phyloP scores from a whole-genome alignment of 1,140 invertebrate genomes.

The Drosophila neocordata region DNA sequence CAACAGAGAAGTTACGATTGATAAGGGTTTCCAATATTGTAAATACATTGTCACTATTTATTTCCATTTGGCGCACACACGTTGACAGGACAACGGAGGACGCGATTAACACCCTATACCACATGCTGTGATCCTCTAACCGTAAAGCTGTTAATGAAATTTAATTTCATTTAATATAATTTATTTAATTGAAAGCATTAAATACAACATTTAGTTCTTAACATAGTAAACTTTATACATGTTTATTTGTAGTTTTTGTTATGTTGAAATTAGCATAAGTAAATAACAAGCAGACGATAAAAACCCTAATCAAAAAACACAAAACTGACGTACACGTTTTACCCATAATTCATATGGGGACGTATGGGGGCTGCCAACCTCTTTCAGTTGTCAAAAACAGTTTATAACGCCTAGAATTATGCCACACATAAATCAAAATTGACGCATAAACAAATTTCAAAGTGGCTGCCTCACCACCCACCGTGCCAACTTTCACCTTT shows the following conservation, averaged over 20 bases:
- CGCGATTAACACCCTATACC: neutral
- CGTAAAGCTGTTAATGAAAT: conserved; percentile 34
- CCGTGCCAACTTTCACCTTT: neutral
- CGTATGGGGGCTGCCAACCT: conserved; percentile 18
- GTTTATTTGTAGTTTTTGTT: conserved; percentile 27
- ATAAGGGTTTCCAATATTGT: conserved; percentile 51
- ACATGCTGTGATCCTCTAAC: conserved; percentile 4
- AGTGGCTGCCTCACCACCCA: neutral
- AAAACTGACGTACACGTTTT: conserved; percentile 45
- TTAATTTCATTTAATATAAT: conserved; percentile 32
- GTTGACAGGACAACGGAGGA: neutral
- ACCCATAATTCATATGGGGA: conserved; percentile 55
- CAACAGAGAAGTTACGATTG: conserved; percentile 46
- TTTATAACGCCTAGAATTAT: conserved; percentile 76
- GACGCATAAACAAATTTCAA: conserved; percentile 66
- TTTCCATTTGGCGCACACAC: conserved; percentile 34
- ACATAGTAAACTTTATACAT: conserved; percentile 12
- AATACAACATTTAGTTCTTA: conserved; percentile 22
- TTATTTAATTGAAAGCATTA: conserved; percentile 22
- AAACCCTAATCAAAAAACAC: conserved; percentile 4
- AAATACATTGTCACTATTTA: conserved; percentile 12
- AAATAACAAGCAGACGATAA: conserved; percentile 13
- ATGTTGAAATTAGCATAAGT: conserved; percentile 52
- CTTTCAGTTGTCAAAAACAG: conserved; percentile 67
- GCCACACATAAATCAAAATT: conserved; percentile 76